phyloP scores from a whole-genome alignment of 2,113 vertebrate genomes.

The Oenanthe melanoleuca region DNA sequence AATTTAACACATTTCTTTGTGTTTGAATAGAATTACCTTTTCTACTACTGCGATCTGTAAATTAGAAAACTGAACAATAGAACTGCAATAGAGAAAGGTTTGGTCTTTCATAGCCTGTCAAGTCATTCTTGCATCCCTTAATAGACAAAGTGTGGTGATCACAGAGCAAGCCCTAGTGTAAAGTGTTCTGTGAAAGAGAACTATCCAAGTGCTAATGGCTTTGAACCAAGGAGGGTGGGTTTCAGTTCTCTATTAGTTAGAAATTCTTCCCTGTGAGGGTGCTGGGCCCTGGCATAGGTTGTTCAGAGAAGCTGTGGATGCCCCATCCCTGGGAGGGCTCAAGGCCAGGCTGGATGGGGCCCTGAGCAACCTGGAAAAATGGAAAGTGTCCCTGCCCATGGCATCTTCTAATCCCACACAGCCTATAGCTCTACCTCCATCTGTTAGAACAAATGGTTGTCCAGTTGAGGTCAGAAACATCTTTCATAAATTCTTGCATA shows the following conservation, averaged over 20 bases:
- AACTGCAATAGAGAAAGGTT: neutral
- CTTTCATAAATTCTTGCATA: neutral
- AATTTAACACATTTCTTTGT: conserved; percentile 47
- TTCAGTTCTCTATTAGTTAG: neutral
- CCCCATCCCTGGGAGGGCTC: neutral
- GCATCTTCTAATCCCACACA: neutral
- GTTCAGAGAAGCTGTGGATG: neutral
- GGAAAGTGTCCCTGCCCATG: neutral
- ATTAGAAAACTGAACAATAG: conserved; percentile 44
- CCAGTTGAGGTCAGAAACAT: neutral
- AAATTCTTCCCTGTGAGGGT: neutral
- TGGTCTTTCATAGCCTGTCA: conserved; percentile 3
- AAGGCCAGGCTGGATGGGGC: neutral
- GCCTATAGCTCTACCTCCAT: neutral
- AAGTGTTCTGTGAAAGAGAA: neutral
- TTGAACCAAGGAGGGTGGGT: neutral
- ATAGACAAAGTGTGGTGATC: neutral
- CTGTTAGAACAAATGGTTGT: conserved; percentile 9
- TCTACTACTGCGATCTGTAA: conserved; percentile 13
- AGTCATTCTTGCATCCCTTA: neutral
- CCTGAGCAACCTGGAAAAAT: neutral
- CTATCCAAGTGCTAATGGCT: neutral
- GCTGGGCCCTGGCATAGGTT: neutral
- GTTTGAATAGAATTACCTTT: conserved; percentile 53
- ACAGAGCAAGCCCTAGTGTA: neutral